Conservation (phyloP, 2,888 invertebrate species). For the Erynnis tages region DNA sequence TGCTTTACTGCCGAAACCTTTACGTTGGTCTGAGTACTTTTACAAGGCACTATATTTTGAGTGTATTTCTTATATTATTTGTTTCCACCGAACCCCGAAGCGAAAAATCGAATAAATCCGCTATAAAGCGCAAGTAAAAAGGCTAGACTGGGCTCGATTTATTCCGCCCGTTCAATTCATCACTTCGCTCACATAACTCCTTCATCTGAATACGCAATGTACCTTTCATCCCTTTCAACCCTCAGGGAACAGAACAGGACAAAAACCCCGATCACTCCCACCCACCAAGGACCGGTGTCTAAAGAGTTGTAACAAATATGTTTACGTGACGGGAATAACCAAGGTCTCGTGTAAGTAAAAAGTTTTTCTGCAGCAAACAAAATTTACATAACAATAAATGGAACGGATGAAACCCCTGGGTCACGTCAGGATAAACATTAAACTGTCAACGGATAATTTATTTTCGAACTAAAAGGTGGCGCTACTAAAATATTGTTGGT, state of each 20-base stretch:
- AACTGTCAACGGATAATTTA: background rate
- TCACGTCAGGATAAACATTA: background rate
- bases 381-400: slow-evolving; percentile 4
- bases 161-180: slow-evolving; percentile 15
- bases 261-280: slow-evolving; percentile 7
- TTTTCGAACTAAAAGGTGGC: no score
- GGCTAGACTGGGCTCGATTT: slow-evolving; percentile 9
- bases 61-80: no score
- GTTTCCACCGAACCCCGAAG: no score
- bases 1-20: no score
- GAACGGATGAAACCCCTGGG: background rate
- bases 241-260: background rate
- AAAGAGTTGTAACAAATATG: slow-evolving; percentile 16
- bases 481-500: no score
- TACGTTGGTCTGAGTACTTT: no score
- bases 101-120: no score
- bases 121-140: no score
- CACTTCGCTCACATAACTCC: slow-evolving; percentile 13
- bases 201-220: slow-evolving; percentile 25
- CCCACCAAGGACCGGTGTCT: slow-evolving; percentile 9
- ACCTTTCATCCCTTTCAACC: background rate
- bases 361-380: background rate
- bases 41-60: no score
- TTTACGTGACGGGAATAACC: slow-evolving; percentile 16
- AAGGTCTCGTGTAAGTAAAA: background rate